Evolutionary conservation across 2,113 vertebrate genomes (phyloP), one percentile per base, ranked within the genome.

Genomic region (Butorides virescens): DNA sequence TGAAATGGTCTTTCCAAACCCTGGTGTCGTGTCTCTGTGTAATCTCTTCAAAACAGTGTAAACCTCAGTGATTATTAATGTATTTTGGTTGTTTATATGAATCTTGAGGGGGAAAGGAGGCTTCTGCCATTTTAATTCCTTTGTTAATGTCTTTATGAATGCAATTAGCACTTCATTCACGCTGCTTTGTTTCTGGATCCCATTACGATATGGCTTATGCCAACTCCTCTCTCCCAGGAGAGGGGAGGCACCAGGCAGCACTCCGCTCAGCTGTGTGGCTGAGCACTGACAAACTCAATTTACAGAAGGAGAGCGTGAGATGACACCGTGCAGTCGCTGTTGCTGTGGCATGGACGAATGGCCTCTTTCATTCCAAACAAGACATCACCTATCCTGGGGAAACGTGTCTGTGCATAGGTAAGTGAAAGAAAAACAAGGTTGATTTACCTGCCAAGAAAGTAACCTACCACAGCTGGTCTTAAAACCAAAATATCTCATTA

Each of bases 131-230:
- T 98, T 98, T 98, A 97, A 97, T 98, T 98, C 97, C 97, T 98
- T 98, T 98, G 98, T 98, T 98, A 98, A 98, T 97, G 94, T 98
- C 98, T 98, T 98, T 97, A 98, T 98, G 97, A 98, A 98, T 98
- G 97, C 98, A 98, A 98, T 98, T 98, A 98, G 98, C 97, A 98
- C 98, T 98, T 98, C 98, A 98, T 98, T 98, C 98, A 98, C 92
- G 97, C 97, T 97, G 95, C 97, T 98, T 98, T 98, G 98, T 98
- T 97, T 98, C 98, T 97, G 97, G 97, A 97, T 98, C 97, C 97
- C 97, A 97, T 98, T 98, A 98, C 61, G 83, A 96, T 93, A 93
- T 96, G 90, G 97, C 97, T 98, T 97, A 95, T 97, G 96, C 98
- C 97, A 98, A 96, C 94, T 95, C 92, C 85, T 88, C 70, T 90